Base-by-base conservation (phyloP, 1,140 invertebrate genomes). In the Zaprionus davidi region DNA sequence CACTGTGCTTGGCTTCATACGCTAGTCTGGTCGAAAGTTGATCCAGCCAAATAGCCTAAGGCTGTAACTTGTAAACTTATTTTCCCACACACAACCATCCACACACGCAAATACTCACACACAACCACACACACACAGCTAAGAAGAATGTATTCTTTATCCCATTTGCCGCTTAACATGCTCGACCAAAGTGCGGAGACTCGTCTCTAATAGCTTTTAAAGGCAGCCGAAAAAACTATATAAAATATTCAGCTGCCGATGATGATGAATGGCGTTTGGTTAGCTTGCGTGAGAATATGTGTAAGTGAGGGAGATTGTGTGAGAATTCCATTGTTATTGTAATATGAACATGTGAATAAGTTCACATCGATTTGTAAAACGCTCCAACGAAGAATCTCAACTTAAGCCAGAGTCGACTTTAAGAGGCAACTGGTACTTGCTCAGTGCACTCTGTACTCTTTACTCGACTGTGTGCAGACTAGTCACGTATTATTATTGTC, bases 401-500 rank as follows among this genome's bases (percentile, higher is more conserved):
- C 69, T 83, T 83, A 77, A 83, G 64, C 65, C 67, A 49, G 78
- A 66, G 58, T 56, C 55, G 68, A 63, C 80, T 87, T 87, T 78
- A 87, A 87, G 73, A 34, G 17, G 46, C 36, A 55, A 49, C 36
- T 26, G 13, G 26, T 22, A 34, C 36, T 34, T 12, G 11, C 11
- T 1, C 12, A 20, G 0, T 11, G 46, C 7, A n/a, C 15, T n/a
- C 15, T 22, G 34, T 44, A 55, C 62, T 55, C 20, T 11, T 17
- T 41, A 64, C 31, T 44, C 20, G 24, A 67, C 65, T 56, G 46
- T 70, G 57, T 46, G 70, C 81, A 81, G 84, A 87, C 81, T 78
- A 74, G 84, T 88, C 84, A 88, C 84, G 84, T 88, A 83, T 78
- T 90, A 84, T 90, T 88, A 90, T 90, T 85, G 79, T 82, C 76